Base-by-base conservation (phyloP, 2,797 vertebrate species). In the Platyrinchus mystaceus region DNA sequence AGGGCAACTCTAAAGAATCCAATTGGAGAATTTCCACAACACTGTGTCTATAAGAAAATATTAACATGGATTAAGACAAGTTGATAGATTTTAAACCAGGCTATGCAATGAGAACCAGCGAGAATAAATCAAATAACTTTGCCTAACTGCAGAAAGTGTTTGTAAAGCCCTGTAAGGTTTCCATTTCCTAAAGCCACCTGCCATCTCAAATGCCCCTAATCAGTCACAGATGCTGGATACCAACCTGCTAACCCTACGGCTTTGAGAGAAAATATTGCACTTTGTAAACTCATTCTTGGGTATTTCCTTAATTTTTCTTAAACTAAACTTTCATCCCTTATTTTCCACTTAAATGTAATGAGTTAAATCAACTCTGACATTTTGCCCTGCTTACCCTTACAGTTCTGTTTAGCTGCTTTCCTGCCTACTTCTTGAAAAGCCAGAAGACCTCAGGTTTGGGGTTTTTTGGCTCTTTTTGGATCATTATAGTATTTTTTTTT, bases 291-390 rank as follows among this genome's bases (percentile, higher is more conserved):
- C 97, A 95, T 97, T 98, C 97, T 86, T 97, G 98, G 96, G 98
- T 98, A 98, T 98, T 98, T 98, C 98, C 98, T 98, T 99, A 98
- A 99, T 99, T 98, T 97, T 95, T 98, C 98, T 98, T 98, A 97
- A 98, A 98, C 97, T 90, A 94, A 96, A 97, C 97, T 97, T 97
- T 97, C 97, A 97, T 96, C 96, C 92, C 94, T 59, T 96, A 97
- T 98, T 98, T 98, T 97, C 97, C 97, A 96, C 93, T 97, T 97
- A 90, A 97, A 97, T 96, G 97, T 97, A 98, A 97, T 98, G 97
- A 98, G 95, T 93, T 96, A 97, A 94, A 97, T 96, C 96, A 95
- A 91, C 95, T 84, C 88, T 96, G 96, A 97, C 97, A 96, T 97
- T 97, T 97, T 84, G 80, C 96, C 97, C 96, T 96, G 73, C 79